These are phyloP conservation scores for Perognathus longimembris DNA, from an alignment of 2,113 vertebrate species.

Conservation along the genomic window DNA sequence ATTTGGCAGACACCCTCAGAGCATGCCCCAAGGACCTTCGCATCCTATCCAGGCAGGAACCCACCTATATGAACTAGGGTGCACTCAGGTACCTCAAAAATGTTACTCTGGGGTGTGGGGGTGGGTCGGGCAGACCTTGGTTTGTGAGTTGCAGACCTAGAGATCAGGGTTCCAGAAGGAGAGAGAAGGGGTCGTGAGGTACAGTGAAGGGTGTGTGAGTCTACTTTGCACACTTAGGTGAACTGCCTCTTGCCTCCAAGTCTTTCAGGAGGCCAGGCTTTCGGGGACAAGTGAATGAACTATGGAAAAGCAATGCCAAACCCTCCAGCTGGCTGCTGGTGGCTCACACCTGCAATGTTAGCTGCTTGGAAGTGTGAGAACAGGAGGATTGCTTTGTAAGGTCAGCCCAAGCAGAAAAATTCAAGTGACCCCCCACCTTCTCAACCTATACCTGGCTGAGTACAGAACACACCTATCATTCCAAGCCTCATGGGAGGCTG, in stretches of 20 bases:
- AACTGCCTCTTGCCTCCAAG: not conserved
- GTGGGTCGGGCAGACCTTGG: not conserved
- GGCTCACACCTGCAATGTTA: too few species aligned
- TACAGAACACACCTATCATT: too few species aligned
- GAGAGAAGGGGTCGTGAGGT: not conserved
- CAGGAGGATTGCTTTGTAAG: too few species aligned
- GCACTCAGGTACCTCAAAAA: not conserved
- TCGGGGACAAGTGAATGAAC: not conserved
- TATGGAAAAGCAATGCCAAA: not conserved
- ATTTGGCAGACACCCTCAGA: too few species aligned
- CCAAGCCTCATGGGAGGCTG: too few species aligned
- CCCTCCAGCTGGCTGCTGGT: not conserved
- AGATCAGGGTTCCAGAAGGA: not conserved
- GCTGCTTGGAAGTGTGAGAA: too few species aligned
- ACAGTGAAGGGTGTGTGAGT: not conserved
- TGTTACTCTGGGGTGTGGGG: not conserved
- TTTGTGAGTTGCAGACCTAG: not conserved
- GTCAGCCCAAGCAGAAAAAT: too few species aligned
- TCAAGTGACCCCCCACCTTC: too few species aligned
- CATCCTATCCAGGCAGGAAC: not conserved
- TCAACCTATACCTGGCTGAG: too few species aligned
- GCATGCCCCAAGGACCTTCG: accelerated
- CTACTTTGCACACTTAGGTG: not conserved
- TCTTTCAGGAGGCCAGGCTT: not conserved
- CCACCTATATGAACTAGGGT: accelerated